phyloP scores from a whole-genome alignment of 2,113 vertebrate genomes.

The Pangasianodon gigas region DNA sequence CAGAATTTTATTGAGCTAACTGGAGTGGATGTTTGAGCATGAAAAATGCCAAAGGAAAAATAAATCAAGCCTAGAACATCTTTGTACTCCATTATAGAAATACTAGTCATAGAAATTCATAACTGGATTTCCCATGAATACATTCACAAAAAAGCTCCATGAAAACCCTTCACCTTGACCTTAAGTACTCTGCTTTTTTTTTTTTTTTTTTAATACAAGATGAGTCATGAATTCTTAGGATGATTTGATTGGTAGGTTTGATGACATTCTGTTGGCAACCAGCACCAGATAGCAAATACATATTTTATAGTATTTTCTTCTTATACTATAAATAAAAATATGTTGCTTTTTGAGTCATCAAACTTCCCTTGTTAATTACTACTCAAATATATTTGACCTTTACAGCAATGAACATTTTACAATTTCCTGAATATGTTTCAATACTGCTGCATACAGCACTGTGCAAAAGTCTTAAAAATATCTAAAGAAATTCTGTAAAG shows the following conservation, averaged over 20 bases:
- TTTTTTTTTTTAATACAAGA: neutral
- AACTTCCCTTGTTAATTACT: neutral
- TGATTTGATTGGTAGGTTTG: neutral
- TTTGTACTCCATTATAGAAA: neutral
- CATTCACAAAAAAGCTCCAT: neutral
- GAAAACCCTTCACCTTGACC: neutral
- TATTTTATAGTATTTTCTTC: neutral
- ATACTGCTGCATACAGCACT: neutral
- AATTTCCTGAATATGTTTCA: neutral
- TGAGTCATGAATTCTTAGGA: neutral
- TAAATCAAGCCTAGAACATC: neutral
- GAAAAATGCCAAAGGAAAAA: neutral
- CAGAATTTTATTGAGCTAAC: too few relatives aligned
- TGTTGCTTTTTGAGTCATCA: neutral
- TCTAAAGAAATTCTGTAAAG: neutral
- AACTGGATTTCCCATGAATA: neutral
- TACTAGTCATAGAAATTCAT: neutral
- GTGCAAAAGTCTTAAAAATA: neutral
- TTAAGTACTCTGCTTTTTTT: neutral
- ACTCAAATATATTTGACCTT: neutral
- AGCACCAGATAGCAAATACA: too few relatives aligned
- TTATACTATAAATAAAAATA: too few relatives aligned
- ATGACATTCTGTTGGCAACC: neutral
- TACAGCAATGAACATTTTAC: neutral
- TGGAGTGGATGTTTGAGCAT: neutral